Evolutionary conservation across 2,888 invertebrate genomes (phyloP).

Genomic region (Drosophila kuntzei): DNA sequence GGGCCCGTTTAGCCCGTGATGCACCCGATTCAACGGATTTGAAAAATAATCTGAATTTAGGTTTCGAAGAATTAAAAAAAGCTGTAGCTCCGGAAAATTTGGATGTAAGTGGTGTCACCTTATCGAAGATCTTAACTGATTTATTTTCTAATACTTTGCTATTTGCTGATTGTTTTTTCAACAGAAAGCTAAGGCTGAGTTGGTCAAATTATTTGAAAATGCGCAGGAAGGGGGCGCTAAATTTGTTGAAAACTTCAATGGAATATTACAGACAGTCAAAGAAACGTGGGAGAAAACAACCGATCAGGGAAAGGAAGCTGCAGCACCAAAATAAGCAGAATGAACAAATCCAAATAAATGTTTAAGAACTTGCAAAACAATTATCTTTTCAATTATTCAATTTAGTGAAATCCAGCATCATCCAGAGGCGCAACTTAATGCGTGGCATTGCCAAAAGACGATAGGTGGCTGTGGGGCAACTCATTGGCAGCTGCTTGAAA

Average conservation of each 20-base stretch:
- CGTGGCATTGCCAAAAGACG: constrained; percentile 39
- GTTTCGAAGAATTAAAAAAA: too few relatives aligned
- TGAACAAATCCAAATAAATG: constrained; percentile 35
- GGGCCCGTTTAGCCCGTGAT: constrained; percentile 31
- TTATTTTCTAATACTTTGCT: background rate
- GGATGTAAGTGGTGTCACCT: background rate
- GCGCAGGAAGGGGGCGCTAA: too few relatives aligned
- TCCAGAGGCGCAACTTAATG: constrained; percentile 50
- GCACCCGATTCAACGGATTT: too few relatives aligned
- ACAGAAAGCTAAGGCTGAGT: constrained; percentile 15
- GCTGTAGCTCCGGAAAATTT: too few relatives aligned
- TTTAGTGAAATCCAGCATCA: constrained; percentile 32
- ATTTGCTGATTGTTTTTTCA: too few relatives aligned
- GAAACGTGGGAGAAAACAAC: background rate
- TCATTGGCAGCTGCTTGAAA: constrained; percentile 18
- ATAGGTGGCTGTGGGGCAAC: constrained; percentile 16
- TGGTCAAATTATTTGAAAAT: too few relatives aligned
- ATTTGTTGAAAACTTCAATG: too few relatives aligned
- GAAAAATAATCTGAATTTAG: too few relatives aligned
- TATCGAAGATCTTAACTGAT: background rate
- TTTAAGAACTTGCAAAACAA: constrained; percentile 33
- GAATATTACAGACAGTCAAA: background rate
- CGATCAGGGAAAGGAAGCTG: background rate
- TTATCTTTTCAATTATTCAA: constrained; percentile 1
- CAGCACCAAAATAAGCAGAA: constrained; percentile 10